Conservation (phyloP, 2,888 invertebrate species). For the Drosophila buzzatii region DNA sequence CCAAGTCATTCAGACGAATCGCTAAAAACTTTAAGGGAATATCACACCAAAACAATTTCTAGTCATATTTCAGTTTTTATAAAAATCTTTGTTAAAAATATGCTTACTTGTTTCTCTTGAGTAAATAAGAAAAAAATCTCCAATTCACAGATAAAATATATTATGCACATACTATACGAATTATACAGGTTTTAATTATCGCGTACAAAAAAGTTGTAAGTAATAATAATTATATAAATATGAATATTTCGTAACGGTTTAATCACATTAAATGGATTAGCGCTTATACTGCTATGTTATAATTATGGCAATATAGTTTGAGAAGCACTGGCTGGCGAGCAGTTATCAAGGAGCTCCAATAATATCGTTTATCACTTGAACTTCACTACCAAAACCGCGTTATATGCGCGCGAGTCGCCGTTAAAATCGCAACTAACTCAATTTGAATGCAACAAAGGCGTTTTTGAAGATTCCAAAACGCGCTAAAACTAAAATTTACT, state of each 20-base stretch:
- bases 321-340: slow-evolving; percentile 26
- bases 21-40: background rate
- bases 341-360: slow-evolving; percentile 8
- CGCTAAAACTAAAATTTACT: slow-evolving; percentile 52
- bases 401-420: slow-evolving; percentile 59
- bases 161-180: slow-evolving; percentile 7
- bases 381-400: slow-evolving; percentile 27
- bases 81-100: background rate
- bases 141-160: slow-evolving; percentile 44
- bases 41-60: background rate
- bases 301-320: slow-evolving; percentile 35
- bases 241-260: slow-evolving; percentile 23
- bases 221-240: slow-evolving; percentile 11
- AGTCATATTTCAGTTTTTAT: background rate
- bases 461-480: slow-evolving; percentile 74
- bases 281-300: background rate
- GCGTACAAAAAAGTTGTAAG: slow-evolving; percentile 22
- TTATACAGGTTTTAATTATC: slow-evolving; percentile 39
- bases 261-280: slow-evolving; percentile 30
- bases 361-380: background rate
- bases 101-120: slow-evolving; percentile 19
- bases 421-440: slow-evolving; percentile 68
- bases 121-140: slow-evolving; percentile 28
- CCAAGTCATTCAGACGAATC: background rate
- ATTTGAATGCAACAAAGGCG: slow-evolving; percentile 53